phyloP scores from a whole-genome alignment of 2,888 invertebrate species.

The Molanna angustata region DNA sequence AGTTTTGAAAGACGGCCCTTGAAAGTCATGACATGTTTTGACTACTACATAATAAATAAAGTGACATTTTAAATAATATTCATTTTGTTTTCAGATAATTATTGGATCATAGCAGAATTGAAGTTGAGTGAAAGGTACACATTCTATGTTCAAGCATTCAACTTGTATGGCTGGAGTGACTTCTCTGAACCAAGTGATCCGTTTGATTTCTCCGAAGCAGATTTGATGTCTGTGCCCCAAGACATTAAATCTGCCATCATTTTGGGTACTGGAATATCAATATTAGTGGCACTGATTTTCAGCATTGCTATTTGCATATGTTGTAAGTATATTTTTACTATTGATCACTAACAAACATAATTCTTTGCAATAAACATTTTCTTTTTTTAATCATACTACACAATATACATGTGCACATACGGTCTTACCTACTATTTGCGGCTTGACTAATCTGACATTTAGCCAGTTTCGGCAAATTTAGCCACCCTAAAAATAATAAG shows the following conservation, averaged over 20 bases:
- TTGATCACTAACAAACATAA: too few species aligned
- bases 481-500: background rate
- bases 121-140: constrained; percentile 61
- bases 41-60: too few species aligned
- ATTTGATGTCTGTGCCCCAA: constrained; percentile 50
- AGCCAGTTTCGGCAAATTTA: too few species aligned
- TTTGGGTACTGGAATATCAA: constrained; percentile 62
- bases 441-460: too few species aligned
- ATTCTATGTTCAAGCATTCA: constrained; percentile 76
- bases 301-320: constrained; percentile 46
- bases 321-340: constrained; percentile 44
- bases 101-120: constrained; percentile 74
- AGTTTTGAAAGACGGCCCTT: too few species aligned
- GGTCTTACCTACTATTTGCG: too few species aligned
- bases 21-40: too few species aligned
- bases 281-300: constrained; percentile 45
- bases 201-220: constrained; percentile 53
- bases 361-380: background rate
- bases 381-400: too few species aligned
- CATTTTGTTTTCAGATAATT: constrained; percentile 56
- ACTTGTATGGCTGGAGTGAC: constrained; percentile 79
- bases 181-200: constrained; percentile 67
- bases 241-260: constrained; percentile 56
- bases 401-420: too few species aligned
- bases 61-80: too few species aligned